phyloP scores from a whole-genome alignment of 1,140 invertebrate genomes.

The Sinonovacula constricta region DNA sequence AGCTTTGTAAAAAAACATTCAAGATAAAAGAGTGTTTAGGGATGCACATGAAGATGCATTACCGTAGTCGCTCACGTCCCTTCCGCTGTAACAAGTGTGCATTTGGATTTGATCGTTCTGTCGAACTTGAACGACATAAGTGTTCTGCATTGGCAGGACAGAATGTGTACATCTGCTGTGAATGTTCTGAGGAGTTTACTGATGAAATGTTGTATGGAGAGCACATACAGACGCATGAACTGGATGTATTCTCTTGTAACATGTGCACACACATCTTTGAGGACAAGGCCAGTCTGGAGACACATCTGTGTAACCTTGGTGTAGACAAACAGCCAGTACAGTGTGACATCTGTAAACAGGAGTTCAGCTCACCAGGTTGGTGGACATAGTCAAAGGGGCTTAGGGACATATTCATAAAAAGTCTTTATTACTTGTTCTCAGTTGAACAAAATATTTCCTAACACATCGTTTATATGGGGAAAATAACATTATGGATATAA shows the following conservation, averaged over 20 bases:
- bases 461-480: too few species aligned
- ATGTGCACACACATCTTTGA: conserved; percentile 38
- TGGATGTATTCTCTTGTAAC: conserved; percentile 39
- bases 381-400: too few species aligned
- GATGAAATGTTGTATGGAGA: conserved; percentile 43
- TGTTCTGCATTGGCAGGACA: conserved; percentile 22
- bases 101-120: conserved; percentile 34
- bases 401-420: too few species aligned
- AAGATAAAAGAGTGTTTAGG: conserved; percentile 68
- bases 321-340: neutral
- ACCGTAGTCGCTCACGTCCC: conserved; percentile 50
- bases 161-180: conserved; percentile 38
- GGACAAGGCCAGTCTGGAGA: conserved; percentile 39
- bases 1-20: conserved; percentile 64
- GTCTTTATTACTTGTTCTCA: too few species aligned
- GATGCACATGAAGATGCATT: conserved; percentile 73
- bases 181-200: conserved; percentile 47
- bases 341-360: conserved; percentile 44
- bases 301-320: conserved; percentile 44
- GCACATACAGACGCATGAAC: conserved; percentile 45
- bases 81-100: conserved; percentile 67
- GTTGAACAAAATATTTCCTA: too few species aligned
- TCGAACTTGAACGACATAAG: conserved; percentile 34
- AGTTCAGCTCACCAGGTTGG: conserved; percentile 28
- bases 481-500: too few species aligned